A percentile compares a stretch with the other conserved stretches of the same genome.
Evolutionary conservation across 2,888 invertebrate genomes (phyloP).

Genomic region (Tenodera sinensis): DNA sequence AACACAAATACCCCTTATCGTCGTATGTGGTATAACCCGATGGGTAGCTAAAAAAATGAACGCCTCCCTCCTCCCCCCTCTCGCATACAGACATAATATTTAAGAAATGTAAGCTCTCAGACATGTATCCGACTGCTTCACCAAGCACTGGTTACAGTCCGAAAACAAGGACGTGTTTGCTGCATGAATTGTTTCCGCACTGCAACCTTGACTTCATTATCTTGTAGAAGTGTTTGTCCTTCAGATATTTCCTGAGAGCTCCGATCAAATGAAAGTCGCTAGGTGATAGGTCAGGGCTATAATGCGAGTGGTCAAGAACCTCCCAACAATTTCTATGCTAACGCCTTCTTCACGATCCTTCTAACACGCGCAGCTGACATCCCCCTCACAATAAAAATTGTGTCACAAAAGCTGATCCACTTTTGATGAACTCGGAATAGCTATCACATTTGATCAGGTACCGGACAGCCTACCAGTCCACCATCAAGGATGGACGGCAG

Average conservation of each 20-base stretch:
- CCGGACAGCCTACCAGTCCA: not conserved
- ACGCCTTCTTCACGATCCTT: not conserved
- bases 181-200: not conserved
- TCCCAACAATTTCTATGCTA: not conserved
- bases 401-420: not conserved
- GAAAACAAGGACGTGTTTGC: too few species aligned
- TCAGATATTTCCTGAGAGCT: not conserved
- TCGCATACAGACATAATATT: not conserved
- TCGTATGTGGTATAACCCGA: too few species aligned
- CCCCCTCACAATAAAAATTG: not conserved
- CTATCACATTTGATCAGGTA: not conserved
- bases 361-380: not conserved
- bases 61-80: too few species aligned
- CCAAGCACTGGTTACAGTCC: too few species aligned
- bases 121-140: not conserved
- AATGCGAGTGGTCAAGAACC: not conserved
- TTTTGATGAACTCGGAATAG: not conserved
- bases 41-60: too few species aligned
- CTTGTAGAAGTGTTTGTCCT: not conserved
- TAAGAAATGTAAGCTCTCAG: not conserved
- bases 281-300: not conserved
- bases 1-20: too few species aligned
- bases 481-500: too few species aligned
- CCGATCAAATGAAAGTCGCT: not conserved
- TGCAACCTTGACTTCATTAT: not conserved